Base-by-base conservation (phyloP, 2,797 vertebrate genomes). In the Anableps anableps region DNA sequence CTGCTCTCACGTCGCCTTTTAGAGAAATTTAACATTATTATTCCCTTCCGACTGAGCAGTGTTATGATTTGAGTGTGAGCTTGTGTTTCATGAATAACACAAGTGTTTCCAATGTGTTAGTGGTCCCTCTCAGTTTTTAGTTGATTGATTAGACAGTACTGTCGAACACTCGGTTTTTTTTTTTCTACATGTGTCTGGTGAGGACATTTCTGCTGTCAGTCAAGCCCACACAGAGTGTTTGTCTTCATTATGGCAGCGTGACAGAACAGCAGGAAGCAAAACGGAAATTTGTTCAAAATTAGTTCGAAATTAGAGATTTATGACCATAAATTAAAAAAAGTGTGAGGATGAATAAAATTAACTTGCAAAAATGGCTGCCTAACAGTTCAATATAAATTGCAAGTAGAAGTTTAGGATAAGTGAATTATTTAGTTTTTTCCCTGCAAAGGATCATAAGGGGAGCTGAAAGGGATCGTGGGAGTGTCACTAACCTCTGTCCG, bases 141-240 rank as follows among this genome's bases (percentile, higher is more conserved):
- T 50, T 76, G 2, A 9, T 47, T 76, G 72, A 60, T 86, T 72
- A 81, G 66, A 81, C 70, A 55, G 80, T 83, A 81, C 77, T 81
- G 80, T 55, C 1, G 29, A 66, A 66, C 38, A 50, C 5, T 9
- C 60, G 36, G 51, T 68, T 76, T 70, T 41, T 75, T 72, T 41
- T 23, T 38, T 66, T 51, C 47, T 38, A 34, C 50, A 31, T 68
- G 41, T 48, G 62, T 0, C 31, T 17, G 1, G 64, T 0, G 70
- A n/a, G 38, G 53, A 74, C 70, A 48, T 4, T 62, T n/a, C 1
- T 0, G 23, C 34, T 70, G 78, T 77, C 85, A 68, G 41, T 83
- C 80, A 79, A 34, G 47, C 21, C 53, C 16, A 21, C 38, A 60
- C 51, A 41, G 75, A 23, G 0, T 72, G 31, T 85, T 70, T 76